Conservation (phyloP, 2,113 vertebrate species). For the Petroica traversi region DNA sequence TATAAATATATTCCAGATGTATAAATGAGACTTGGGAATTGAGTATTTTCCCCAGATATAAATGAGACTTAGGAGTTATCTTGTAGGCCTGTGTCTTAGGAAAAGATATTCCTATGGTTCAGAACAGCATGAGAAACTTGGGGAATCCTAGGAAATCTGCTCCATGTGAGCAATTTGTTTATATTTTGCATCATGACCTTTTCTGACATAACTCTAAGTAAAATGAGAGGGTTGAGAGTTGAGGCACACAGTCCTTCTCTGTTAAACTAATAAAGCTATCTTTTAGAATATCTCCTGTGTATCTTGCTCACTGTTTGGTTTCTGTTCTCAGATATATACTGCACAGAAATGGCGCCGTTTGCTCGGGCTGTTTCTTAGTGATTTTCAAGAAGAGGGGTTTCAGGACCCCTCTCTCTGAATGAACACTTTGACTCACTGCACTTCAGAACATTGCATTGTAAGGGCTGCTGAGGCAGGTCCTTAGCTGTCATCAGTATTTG, state of each 20-base stretch:
- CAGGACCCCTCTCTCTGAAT: too few relatives aligned
- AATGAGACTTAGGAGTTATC: background rate
- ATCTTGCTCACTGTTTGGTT: background rate
- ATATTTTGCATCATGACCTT: background rate
- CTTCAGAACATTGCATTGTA: background rate
- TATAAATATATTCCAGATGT: background rate
- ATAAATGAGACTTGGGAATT: background rate
- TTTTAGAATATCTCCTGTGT: background rate
- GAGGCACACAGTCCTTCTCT: background rate
- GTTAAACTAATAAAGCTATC: background rate
- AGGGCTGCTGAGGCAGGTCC: background rate
- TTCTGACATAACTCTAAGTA: background rate
- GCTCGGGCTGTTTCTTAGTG: background rate
- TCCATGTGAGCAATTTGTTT: slow-evolving; percentile 6
- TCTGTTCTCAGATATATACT: background rate
- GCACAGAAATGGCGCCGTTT: background rate
- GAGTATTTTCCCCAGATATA: background rate
- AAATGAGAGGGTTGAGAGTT: background rate
- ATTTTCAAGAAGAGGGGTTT: background rate
- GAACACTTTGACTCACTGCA: background rate
- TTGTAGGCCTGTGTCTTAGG: background rate
- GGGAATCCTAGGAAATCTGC: background rate
- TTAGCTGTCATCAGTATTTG: background rate
- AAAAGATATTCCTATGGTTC: background rate
- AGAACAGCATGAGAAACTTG: background rate